Evolutionary conservation across 2,888 invertebrate species (phyloP).

Genomic region (Gryllus longicercus): DNA sequence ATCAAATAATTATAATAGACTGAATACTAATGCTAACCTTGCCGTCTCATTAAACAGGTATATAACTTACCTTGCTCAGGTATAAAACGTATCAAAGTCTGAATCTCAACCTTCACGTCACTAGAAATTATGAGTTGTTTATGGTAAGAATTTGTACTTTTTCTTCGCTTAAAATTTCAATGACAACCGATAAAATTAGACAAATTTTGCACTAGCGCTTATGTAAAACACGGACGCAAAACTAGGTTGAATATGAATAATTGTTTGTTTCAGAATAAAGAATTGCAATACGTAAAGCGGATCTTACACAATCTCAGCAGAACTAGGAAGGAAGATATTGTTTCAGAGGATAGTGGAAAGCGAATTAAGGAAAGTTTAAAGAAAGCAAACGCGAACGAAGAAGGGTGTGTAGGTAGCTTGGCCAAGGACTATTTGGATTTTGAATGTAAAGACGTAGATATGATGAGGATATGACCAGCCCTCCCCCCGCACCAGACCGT

Average conservation of each 20-base stretch:
- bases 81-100: conserved; percentile 22
- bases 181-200: not conserved
- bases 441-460: not conserved
- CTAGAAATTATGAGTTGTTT: not conserved
- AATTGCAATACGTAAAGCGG: no score
- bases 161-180: not conserved
- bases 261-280: no score
- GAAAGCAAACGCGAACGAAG: not conserved
- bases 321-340: not conserved
- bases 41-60: not conserved
- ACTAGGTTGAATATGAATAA: no score
- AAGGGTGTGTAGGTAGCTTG: not conserved
- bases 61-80: conserved; percentile 19
- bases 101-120: conserved; percentile 17
- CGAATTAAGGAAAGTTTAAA: not conserved
- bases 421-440: not conserved
- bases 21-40: conserved; percentile 19
- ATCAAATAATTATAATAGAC: conserved; percentile 19
- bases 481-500: conserved; percentile 11
- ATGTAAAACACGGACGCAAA: no score
- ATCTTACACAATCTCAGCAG: no score
- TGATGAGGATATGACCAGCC: not conserved
- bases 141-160: not conserved
- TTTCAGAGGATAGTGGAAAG: not conserved
- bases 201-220: not conserved